These are phyloP conservation scores for Volucella inanis DNA, from an alignment of 2,888 invertebrate genomes.

Conservation along the genomic window DNA sequence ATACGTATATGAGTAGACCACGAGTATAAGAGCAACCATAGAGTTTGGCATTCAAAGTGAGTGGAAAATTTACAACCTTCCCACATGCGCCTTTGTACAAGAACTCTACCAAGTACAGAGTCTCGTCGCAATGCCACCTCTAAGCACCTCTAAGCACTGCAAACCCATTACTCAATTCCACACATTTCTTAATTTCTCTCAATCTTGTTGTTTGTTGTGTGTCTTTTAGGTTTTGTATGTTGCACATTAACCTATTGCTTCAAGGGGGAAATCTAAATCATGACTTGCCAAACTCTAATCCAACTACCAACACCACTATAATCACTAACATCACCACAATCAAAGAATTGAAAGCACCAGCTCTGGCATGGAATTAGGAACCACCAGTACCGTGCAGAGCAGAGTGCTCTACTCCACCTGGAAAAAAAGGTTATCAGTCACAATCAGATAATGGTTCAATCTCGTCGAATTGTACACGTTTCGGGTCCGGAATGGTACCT, in stretches of 20 bases:
- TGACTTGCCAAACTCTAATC: constrained; percentile 72
- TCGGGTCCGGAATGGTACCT: constrained; percentile 61
- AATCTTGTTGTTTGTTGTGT: constrained; percentile 1
- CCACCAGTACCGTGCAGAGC: constrained; percentile 24
- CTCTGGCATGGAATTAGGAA: constrained; percentile 10
- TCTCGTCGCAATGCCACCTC: constrained; percentile 57
- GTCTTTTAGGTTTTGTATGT: constrained; percentile 35
- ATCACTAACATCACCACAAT: constrained; percentile 26
- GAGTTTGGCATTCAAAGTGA: constrained; percentile 52
- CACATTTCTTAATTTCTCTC: constrained; percentile 71
- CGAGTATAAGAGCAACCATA: constrained; percentile 2
- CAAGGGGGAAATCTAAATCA: constrained; percentile 72
- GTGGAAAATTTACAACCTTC: constrained; percentile 59
- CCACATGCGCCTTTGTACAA: constrained; percentile 63
- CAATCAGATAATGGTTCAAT: constrained; percentile 83
- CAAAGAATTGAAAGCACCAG: not conserved
- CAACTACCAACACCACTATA: constrained; percentile 59
- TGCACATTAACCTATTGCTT: constrained; percentile 67
- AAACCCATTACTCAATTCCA: constrained; percentile 72
- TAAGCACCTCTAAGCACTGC: constrained; percentile 41
- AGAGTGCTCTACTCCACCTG: constrained; percentile 72
- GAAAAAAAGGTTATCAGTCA: constrained; percentile 80
- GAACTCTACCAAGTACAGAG: constrained; percentile 31
- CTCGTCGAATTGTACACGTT: constrained; percentile 77
- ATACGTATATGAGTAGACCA: too few relatives aligned